Percentiles rank a stretch among this genome's conserved stretches.
These are phyloP conservation scores for Agrilus mali DNA, from an alignment of 2,888 invertebrate species.

Conservation along the genomic window DNA sequence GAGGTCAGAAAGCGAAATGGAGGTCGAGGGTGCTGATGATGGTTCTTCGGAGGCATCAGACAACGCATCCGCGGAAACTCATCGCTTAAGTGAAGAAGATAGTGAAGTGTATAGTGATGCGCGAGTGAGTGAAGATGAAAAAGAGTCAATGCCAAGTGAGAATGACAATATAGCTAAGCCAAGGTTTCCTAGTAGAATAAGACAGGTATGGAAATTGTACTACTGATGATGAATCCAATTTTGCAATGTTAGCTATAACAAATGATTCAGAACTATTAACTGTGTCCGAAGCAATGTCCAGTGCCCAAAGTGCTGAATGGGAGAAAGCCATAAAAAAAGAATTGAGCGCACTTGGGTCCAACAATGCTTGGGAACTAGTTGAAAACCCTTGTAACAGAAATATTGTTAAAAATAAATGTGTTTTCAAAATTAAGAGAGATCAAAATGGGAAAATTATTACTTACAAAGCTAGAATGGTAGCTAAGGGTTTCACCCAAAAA, in stretches of 20 bases:
- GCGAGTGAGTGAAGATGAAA: no score
- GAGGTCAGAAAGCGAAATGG: no score
- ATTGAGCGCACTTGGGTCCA: slow-evolving; percentile 8
- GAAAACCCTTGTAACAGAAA: slow-evolving; percentile 10
- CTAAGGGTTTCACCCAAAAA: slow-evolving; percentile 14
- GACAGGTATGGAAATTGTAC: no score
- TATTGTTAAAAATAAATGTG: slow-evolving; percentile 15
- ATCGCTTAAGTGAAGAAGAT: no score
- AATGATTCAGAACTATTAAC: neutral
- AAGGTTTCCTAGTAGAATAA: no score
- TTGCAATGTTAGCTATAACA: neutral
- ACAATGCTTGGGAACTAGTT: slow-evolving; percentile 16
- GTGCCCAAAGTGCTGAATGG: slow-evolving; percentile 8
- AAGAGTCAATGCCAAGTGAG: no score
- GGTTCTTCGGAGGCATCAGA: no score
- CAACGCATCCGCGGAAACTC: no score
- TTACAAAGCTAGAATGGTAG: slow-evolving; percentile 14
- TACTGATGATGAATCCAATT: neutral
- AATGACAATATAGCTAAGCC: no score
- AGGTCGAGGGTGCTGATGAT: no score
- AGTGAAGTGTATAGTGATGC: no score
- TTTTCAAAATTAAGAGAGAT: slow-evolving; percentile 15
- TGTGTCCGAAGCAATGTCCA: slow-evolving; percentile 5
- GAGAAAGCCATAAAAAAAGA: slow-evolving; percentile 11
- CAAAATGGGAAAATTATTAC: slow-evolving; percentile 11